Evolutionary conservation across 2,113 vertebrate species (phyloP).

Genomic region (Gambusia holbrooki): DNA sequence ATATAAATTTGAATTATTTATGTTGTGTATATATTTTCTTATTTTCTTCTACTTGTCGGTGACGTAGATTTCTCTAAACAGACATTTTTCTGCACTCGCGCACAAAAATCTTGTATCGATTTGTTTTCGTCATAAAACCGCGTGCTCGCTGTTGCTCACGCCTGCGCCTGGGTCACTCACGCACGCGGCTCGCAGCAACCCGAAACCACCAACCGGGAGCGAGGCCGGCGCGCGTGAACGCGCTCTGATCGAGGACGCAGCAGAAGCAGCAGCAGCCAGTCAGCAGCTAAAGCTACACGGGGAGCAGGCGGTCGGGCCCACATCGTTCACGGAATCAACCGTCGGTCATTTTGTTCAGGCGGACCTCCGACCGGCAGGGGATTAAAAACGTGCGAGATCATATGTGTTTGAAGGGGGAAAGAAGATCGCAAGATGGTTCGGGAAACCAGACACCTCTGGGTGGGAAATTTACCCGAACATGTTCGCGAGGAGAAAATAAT

Average conservation of each 20-base stretch:
- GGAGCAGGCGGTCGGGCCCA: conserved; percentile 55
- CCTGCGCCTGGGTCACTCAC: background rate
- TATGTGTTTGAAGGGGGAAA: conserved; percentile 79
- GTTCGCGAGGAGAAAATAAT: conserved; percentile 99
- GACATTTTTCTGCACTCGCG: background rate
- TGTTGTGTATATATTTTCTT: no score
- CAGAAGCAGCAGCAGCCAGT: background rate
- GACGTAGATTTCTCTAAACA: no score
- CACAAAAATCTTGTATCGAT: background rate
- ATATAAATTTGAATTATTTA: no score
- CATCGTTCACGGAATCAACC: conserved; percentile 56
- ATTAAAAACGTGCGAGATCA: conserved; percentile 74
- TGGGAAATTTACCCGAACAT: conserved; percentile 99
- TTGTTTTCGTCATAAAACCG: conserved; percentile 12
- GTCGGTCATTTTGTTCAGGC: conserved; percentile 80
- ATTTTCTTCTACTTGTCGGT: background rate
- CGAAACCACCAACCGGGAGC: conserved; percentile 28
- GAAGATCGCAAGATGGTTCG: conserved; percentile 90
- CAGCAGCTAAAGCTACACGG: conserved; percentile 60
- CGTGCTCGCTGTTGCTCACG: conserved; percentile 30
- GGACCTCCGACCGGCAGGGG: conserved; percentile 77
- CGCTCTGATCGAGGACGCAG: conserved; percentile 56
- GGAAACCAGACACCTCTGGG: conserved; percentile 99
- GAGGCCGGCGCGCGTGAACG: conserved; percentile 43
- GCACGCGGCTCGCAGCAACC: conserved; percentile 68